Evolutionary conservation across 2,888 invertebrate species (phyloP).

Genomic region (Hemicrepidius hirtus): DNA sequence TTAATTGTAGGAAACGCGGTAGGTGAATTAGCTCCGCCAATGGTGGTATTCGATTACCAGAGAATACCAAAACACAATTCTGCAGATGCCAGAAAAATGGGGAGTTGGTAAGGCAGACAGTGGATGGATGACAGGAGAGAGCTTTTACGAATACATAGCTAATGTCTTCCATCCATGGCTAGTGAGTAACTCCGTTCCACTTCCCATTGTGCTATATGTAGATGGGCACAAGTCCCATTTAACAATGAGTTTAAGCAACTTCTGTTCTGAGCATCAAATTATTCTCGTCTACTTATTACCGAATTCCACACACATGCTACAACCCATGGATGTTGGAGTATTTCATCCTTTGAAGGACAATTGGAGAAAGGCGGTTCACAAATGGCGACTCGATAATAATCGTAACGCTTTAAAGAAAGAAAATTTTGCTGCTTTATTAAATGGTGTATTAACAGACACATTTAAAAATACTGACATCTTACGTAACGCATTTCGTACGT

Average conservation of each 20-base stretch:
- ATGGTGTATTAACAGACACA: no score
- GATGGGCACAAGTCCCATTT: slow-evolving; percentile 69
- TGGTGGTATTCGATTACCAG: slow-evolving; percentile 55
- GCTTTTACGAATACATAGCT: slow-evolving; percentile 56
- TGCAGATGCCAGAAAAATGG: slow-evolving; percentile 52
- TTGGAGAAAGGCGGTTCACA: slow-evolving; percentile 55
- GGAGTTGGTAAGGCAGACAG: slow-evolving; percentile 50
- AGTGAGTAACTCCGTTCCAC: slow-evolving; percentile 59
- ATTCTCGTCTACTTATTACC: slow-evolving; percentile 58
- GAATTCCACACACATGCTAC: slow-evolving; percentile 51
- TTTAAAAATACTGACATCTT: no score
- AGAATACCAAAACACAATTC: slow-evolving; percentile 51
- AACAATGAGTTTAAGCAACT: slow-evolving; percentile 65
- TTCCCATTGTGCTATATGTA: slow-evolving; percentile 67
- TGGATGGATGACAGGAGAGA: slow-evolving; percentile 57
- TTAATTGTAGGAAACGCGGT: slow-evolving; percentile 33
- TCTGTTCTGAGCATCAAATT: slow-evolving; percentile 66
- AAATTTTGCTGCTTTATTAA: no score
- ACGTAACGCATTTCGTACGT: no score
- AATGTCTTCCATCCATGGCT: slow-evolving; percentile 53
- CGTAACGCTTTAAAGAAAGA: background rate
- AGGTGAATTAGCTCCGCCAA: slow-evolving; percentile 48
- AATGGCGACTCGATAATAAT: background rate
- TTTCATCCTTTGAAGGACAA: slow-evolving; percentile 44
- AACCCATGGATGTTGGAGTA: slow-evolving; percentile 51